phyloP scores from a whole-genome alignment of 53 echinoderm and acorn worm species.

The Temnopleurus reevesii region DNA sequence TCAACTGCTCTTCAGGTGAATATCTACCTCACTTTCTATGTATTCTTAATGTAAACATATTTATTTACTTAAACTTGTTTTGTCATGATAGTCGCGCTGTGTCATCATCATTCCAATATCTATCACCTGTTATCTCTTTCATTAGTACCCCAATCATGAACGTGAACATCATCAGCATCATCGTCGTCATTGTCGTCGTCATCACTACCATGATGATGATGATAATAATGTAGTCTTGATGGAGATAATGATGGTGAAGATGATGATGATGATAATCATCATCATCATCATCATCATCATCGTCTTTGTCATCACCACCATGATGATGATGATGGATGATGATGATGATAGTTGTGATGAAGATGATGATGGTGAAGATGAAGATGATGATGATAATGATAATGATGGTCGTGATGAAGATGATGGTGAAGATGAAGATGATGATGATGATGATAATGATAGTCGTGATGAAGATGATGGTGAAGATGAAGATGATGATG shows the following conservation, averaged over 20 bases:
- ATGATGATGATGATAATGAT: neutral
- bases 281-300: neutral
- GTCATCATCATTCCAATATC: neutral
- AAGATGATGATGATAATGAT: neutral
- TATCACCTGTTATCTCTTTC: neutral
- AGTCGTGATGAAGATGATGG: no score
- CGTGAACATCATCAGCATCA: no score
- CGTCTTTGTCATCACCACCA: neutral
- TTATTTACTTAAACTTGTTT: neutral
- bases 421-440: neutral
- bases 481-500: no score
- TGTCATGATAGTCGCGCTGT: no score
- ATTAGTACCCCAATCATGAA: no score
- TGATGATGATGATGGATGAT: neutral
- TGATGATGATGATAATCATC: neutral
- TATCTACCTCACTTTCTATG: neutral
- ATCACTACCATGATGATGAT: constrained; percentile 39
- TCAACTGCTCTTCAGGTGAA: constrained; percentile 96
- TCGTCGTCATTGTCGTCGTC: no score
- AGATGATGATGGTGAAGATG: neutral
- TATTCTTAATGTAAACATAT: neutral
- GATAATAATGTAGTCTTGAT: neutral
- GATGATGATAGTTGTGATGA: neutral
- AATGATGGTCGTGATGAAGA: neutral
- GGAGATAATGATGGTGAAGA: neutral